Conservation (phyloP, 1,140 invertebrate genomes). For the Pachypsylla venusta region DNA sequence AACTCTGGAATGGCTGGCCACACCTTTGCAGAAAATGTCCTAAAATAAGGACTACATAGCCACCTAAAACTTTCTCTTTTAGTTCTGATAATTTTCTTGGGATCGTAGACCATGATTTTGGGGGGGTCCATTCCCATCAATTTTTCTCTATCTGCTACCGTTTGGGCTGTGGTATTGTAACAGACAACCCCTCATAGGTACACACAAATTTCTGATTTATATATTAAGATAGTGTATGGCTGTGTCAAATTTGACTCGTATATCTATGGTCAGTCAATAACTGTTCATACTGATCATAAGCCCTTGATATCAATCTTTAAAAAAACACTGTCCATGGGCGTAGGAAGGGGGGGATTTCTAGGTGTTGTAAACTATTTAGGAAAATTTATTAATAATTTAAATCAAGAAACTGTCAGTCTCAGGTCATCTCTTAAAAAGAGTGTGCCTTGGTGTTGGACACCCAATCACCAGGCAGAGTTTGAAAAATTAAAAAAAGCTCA, state of each 20-base stretch:
- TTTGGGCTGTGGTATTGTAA: too few relatives aligned
- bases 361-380: conserved; percentile 21
- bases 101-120: too few relatives aligned
- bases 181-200: too few relatives aligned
- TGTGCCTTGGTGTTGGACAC: neutral
- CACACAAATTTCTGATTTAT: too few relatives aligned
- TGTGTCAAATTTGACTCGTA: conserved; percentile 28
- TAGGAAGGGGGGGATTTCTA: conserved; percentile 17
- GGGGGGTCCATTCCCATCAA: too few relatives aligned
- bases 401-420: conserved; percentile 17
- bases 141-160: too few relatives aligned
- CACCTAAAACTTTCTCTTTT: too few relatives aligned
- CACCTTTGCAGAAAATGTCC: too few relatives aligned
- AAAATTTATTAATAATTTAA: conserved; percentile 23
- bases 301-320: conserved; percentile 32
- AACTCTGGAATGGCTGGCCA: too few relatives aligned
- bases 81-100: too few relatives aligned
- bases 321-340: conserved; percentile 30
- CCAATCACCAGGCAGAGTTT: conserved; percentile 25
- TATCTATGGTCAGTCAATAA: conserved; percentile 24
- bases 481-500: conserved; percentile 24
- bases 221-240: too few relatives aligned
- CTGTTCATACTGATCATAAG: conserved; percentile 34
- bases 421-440: conserved; percentile 14
- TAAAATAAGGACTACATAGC: too few relatives aligned